Conservation (phyloP, 2,888 invertebrate genomes). For the Strigamia maritima region DNA sequence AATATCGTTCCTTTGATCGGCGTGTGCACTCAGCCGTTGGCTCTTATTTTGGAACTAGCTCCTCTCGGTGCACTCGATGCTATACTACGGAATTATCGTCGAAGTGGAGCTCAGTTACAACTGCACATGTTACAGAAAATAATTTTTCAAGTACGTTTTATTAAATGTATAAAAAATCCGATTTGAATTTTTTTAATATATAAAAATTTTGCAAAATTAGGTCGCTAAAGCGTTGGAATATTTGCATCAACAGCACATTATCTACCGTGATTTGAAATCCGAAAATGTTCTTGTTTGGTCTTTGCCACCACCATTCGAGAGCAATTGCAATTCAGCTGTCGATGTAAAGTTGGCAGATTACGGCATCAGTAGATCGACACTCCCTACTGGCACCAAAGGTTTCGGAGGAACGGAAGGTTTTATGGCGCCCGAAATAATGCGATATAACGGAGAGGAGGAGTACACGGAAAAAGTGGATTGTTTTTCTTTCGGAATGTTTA, state of each 20-base stretch:
- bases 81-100: constrained; percentile 76
- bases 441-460: constrained; percentile 97
- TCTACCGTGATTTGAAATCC: constrained; percentile 89
- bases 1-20: constrained; percentile 91
- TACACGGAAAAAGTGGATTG: constrained; percentile 99
- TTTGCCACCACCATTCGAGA: constrained; percentile 75
- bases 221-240: constrained; percentile 92
- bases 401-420: constrained; percentile 99
- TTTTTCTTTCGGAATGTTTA: constrained; percentile 97
- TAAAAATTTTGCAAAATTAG: constrained; percentile 48
- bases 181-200: background rate
- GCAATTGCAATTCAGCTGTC: constrained; percentile 53
- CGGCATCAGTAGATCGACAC: constrained; percentile 82
- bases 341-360: constrained; percentile 96
- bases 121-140: constrained; percentile 77
- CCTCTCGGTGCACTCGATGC: constrained; percentile 87
- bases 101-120: constrained; percentile 77
- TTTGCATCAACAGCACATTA: constrained; percentile 85
- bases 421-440: constrained; percentile 98
- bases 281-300: constrained; percentile 99
- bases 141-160: constrained; percentile 67
- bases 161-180: no score
- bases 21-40: constrained; percentile 81
- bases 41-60: constrained; percentile 83
- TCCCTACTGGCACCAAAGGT: constrained; percentile 90